A percentile compares a stretch with the other conserved stretches of the same genome.
Conservation (phyloP, 2,113 vertebrate genomes). For the Oryzias celebensis region DNA sequence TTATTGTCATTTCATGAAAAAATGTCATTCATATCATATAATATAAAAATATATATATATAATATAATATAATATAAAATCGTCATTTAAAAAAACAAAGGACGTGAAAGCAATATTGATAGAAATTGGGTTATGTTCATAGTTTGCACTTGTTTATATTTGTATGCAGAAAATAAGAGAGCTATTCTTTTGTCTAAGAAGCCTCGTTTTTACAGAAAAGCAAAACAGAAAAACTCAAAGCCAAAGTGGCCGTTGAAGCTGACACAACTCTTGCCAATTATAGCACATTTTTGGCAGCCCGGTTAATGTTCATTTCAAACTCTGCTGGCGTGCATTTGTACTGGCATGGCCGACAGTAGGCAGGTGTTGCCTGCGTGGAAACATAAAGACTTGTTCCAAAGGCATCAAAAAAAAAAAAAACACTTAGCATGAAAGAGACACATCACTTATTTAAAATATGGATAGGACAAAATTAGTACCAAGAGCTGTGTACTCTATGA, state of each 20-base stretch:
- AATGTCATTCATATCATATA: too few species aligned
- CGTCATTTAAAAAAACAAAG: too few species aligned
- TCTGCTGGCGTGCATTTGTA: constrained; percentile 42
- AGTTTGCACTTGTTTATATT: background rate
- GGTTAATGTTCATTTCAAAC: constrained; percentile 45
- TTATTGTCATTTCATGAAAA: too few species aligned
- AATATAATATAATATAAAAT: too few species aligned
- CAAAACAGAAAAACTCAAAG: constrained; percentile 22
- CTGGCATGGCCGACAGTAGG: constrained; percentile 24
- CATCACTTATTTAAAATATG: too few species aligned
- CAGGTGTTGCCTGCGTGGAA: constrained; percentile 31
- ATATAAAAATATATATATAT: too few species aligned
- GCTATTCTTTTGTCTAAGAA: background rate
- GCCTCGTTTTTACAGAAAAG: constrained; percentile 11
- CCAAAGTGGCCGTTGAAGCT: constrained; percentile 12
- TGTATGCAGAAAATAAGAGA: background rate
- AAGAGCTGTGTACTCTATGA: too few species aligned
- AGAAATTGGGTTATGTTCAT: too few species aligned
- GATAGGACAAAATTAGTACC: too few species aligned
- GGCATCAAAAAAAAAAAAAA: constrained; percentile 10
- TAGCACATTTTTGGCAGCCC: constrained; percentile 23
- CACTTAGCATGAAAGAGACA: too few species aligned
- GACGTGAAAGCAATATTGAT: too few species aligned
- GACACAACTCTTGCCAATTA: constrained; percentile 38
- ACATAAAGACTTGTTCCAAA: constrained; percentile 4